phyloP scores from a whole-genome alignment of 2,797 vertebrate genomes.

The Enteromius paludinosus region DNA sequence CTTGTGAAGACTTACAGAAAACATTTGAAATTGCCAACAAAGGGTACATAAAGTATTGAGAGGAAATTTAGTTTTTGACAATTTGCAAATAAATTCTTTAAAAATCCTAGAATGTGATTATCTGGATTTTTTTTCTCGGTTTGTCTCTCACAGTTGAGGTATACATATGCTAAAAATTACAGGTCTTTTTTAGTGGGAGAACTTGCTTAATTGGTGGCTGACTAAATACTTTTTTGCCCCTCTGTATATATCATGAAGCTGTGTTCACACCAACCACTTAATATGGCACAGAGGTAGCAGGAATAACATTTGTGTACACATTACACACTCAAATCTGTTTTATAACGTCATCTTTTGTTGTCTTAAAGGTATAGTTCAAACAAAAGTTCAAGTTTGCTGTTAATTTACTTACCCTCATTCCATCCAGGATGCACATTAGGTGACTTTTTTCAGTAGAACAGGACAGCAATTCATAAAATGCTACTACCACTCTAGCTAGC shows the following conservation, averaged over 20 bases:
- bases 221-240: too few relatives aligned
- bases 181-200: too few relatives aligned
- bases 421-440: neutral
- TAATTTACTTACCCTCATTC: neutral
- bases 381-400: neutral
- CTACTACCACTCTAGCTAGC: neutral
- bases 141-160: too few relatives aligned
- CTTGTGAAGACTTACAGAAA: too few relatives aligned
- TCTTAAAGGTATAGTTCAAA: neutral
- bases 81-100: too few relatives aligned
- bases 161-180: too few relatives aligned
- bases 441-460: neutral
- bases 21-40: too few relatives aligned
- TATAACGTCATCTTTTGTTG: neutral
- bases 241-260: neutral
- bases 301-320: neutral
- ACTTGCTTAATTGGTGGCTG: too few relatives aligned
- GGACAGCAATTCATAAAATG: neutral
- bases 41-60: too few relatives aligned
- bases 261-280: neutral
- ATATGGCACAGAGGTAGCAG: neutral
- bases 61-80: too few relatives aligned
- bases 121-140: too few relatives aligned
- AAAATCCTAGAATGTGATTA: too few relatives aligned
- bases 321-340: constrained; percentile 3